Conservation (phyloP, 2,888 invertebrate genomes). For the Gasteruption jaculator region DNA sequence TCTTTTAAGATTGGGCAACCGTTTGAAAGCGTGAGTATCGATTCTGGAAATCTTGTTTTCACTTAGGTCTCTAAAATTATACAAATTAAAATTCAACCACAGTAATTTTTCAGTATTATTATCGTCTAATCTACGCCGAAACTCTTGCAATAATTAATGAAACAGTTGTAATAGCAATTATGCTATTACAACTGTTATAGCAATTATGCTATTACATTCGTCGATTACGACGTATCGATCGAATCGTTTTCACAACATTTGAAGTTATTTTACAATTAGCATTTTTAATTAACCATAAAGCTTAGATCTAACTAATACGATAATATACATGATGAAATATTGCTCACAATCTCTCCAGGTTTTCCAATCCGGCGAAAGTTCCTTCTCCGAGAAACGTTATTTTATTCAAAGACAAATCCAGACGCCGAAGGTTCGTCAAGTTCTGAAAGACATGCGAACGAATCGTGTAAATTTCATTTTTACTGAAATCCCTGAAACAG, state of each 20-base stretch:
- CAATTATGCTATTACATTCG: too few species aligned
- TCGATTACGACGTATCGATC: too few species aligned
- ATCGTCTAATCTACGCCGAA: too few species aligned
- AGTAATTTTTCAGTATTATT: constrained; percentile 7
- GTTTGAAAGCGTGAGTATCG: constrained; percentile 70
- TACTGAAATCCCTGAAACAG: constrained; percentile 59
- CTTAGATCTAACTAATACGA: too few species aligned
- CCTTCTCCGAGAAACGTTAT: constrained; percentile 65
- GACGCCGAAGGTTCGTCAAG: constrained; percentile 54
- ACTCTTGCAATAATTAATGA: too few species aligned
- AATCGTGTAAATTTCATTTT: constrained; percentile 61
- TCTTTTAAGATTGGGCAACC: constrained; percentile 68
- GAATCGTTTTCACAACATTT: too few species aligned
- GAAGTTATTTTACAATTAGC: too few species aligned
- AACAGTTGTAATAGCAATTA: too few species aligned
- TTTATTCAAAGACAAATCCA: constrained; percentile 65
- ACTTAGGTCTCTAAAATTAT: constrained; percentile 67
- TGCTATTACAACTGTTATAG: too few species aligned
- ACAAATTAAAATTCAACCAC: constrained; percentile 10
- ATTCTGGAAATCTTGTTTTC: constrained; percentile 72
- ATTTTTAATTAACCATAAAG: too few species aligned
- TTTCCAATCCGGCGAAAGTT: constrained; percentile 66
- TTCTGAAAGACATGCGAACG: constrained; percentile 38
- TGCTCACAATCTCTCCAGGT: constrained; percentile 70
- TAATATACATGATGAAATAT: constrained; percentile 9